Evolutionary conservation across 2,113 vertebrate species (phyloP).

Genomic region (Amphiprion percula): DNA sequence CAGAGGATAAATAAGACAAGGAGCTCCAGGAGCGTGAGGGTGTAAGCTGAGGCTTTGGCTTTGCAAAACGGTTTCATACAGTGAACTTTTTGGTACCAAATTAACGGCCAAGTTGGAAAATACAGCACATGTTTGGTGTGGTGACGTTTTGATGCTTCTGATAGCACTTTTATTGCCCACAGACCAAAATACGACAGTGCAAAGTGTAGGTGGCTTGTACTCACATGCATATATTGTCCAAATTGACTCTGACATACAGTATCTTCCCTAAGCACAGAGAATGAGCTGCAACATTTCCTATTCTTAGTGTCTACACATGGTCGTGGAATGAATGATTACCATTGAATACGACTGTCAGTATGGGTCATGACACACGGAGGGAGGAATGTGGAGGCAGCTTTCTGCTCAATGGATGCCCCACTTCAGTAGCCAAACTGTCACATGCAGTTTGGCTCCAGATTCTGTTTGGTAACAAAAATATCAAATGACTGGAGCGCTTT

Average conservation of each 20-base stretch:
- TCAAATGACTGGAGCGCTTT: not conserved
- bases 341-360: constrained; percentile 45
- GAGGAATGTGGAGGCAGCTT: constrained; percentile 44
- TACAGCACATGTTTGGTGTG: not conserved
- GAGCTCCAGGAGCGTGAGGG: constrained; percentile 9
- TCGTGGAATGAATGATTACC: constrained; percentile 48
- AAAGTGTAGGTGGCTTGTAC: not conserved
- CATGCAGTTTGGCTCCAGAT: constrained; percentile 14
- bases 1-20: constrained; percentile 40
- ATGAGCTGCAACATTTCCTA: constrained; percentile 24
- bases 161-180: not conserved
- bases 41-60: constrained; percentile 11
- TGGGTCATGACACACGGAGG: constrained; percentile 29
- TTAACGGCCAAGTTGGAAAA: not conserved
- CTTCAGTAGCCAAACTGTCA: constrained; percentile 32
- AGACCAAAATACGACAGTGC: not conserved
- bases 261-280: constrained; percentile 13
- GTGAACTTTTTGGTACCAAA: not conserved
- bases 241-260: constrained; percentile 9
- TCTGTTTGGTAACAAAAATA: constrained; percentile 10
- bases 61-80: not conserved
- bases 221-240: not conserved
- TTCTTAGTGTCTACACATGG: constrained; percentile 42
- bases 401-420: constrained; percentile 29
- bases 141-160: not conserved